Evolutionary conservation across 2,888 invertebrate genomes (phyloP).

Genomic region (Microplitis deprimator): DNA sequence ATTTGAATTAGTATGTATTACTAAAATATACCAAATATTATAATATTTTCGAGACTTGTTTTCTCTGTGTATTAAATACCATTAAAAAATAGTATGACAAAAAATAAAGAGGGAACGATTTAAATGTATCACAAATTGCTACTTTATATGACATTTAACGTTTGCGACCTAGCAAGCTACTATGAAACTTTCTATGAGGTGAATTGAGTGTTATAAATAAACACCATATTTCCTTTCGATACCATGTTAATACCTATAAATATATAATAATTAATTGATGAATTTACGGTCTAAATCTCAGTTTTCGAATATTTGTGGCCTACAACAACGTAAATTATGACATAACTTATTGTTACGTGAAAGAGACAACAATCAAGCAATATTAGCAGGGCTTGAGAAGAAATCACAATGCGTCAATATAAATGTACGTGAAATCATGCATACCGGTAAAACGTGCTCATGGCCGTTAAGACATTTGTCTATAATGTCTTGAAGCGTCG

Average conservation of each 20-base stretch:
- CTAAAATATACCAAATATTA: too few relatives aligned
- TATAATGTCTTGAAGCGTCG: slow-evolving; percentile 29
- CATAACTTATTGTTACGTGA: background rate
- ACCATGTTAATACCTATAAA: background rate
- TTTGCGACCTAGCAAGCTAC: background rate
- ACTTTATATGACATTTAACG: background rate
- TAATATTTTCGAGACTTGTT: too few relatives aligned
- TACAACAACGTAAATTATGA: background rate
- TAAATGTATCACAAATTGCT: background rate
- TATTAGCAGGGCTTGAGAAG: background rate
- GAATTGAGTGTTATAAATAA: background rate
- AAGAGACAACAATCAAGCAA: slow-evolving; percentile 1
- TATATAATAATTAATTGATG: background rate
- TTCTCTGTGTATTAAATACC: too few relatives aligned
- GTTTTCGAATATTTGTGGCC: background rate
- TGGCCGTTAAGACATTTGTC: slow-evolving; percentile 27
- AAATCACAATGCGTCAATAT: slow-evolving; percentile 13
- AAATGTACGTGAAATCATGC: slow-evolving; percentile 30
- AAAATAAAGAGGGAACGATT: background rate
- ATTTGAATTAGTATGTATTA: too few relatives aligned
- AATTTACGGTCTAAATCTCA: background rate
- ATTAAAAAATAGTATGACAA: too few relatives aligned
- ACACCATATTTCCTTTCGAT: background rate
- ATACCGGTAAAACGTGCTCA: slow-evolving; percentile 24
- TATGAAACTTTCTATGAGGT: background rate